Percentiles rank a stretch among this genome's conserved stretches.
phyloP scores from a whole-genome alignment of 2,888 invertebrate species.

The Phorcus lineatus region DNA sequence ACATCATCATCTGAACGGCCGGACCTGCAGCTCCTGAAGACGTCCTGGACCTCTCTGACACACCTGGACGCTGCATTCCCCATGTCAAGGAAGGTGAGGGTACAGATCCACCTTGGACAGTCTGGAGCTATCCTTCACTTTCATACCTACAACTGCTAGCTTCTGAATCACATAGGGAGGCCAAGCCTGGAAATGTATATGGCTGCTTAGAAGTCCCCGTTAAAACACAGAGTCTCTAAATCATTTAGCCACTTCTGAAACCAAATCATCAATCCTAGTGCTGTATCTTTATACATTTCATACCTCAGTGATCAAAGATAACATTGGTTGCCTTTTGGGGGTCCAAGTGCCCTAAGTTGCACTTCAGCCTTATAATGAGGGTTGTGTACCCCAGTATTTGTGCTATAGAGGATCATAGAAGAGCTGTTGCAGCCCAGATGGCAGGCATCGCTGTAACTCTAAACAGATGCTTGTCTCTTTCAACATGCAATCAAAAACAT shows the following conservation, averaged over 20 bases:
- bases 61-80: slow-evolving; percentile 36
- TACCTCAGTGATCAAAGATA: neutral
- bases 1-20: slow-evolving; percentile 33
- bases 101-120: neutral
- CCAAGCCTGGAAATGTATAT: neutral
- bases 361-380: neutral
- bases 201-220: neutral
- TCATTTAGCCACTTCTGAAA: neutral
- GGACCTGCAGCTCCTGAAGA: slow-evolving; percentile 22
- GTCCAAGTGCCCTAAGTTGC: neutral
- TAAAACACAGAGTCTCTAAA: neutral
- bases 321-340: too few species aligned
- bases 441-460: neutral
- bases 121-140: neutral
- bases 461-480: slow-evolving; percentile 1
- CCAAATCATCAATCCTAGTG: neutral
- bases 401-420: neutral
- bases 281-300: neutral
- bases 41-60: slow-evolving; percentile 29
- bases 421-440: neutral
- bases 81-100: slow-evolving; percentile 8
- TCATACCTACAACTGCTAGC: slow-evolving; percentile 2
- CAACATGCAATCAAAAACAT: neutral
- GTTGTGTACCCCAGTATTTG: neutral
- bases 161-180: neutral